Evolutionary conservation across 35 echinoderm and acorn worm species (phyloP), one percentile per base, ranked within the genome.

Genomic region (Apostichopus japonicus): DNA sequence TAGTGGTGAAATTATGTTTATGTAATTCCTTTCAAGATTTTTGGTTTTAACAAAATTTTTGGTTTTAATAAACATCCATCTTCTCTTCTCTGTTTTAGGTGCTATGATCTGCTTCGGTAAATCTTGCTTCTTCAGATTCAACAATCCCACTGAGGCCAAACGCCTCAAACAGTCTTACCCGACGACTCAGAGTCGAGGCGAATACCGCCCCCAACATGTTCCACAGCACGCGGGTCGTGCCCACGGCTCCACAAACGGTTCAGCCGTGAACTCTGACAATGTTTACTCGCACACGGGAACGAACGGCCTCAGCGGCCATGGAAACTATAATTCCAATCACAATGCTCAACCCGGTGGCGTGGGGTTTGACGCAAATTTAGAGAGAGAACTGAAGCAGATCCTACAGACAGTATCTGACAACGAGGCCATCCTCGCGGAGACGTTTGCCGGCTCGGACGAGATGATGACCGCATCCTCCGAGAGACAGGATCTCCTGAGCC

Each of bases 91-190:
- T 93, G 52, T 80, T 88, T 65, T 77, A 99, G 97, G 97, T 93
- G 93, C 97, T 53, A 99, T 99, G 97, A 65, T 99, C 10, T 99
- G 97, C 81, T 99, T 99, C 86, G 97, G 97, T 2, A 96, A 96
- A 33, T 95, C 97, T 14, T 93, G 91, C 79, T 94, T 93, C 87
- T 96, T 95, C 92, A 79, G 95, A 54, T 99, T 99, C 67, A 99
- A 99, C 93, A 94, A 96, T 79, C 95, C 97, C 1, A 52, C 71
- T 0, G 95, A 99, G 84, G 97, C 97, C 33, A 99, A 93, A 56
- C 81, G 92, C 62, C 61, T 95, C 5, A 95, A 79, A 77, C 75
- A 92, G 58, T 90, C 70, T 17, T 75, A 93, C 87, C 51, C 75
- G 23, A 56, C 82, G 5, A 78, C 55, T 24, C 91, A 86, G 53